Percentiles rank a stretch among this genome's conserved stretches.
Conservation (phyloP, 2,888 invertebrate species). For the Agrochola lota region DNA sequence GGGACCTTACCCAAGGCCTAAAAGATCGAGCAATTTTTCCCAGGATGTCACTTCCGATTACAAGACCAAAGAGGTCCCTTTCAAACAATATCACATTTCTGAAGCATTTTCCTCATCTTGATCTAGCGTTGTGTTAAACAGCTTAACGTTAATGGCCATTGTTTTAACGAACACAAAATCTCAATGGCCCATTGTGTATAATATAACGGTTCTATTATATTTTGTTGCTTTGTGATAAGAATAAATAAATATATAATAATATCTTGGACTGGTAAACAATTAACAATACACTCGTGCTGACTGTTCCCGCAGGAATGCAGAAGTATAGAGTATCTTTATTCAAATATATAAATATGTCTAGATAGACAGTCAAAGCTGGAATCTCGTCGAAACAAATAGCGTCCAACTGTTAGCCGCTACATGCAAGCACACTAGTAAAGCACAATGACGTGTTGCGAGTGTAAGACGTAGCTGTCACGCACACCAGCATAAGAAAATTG, state of each 20-base stretch:
- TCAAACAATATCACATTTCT: constrained; percentile 17
- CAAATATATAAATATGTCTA: too few species aligned
- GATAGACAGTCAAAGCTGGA: too few species aligned
- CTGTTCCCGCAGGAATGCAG: neutral
- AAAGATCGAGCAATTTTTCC: neutral
- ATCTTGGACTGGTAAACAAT: constrained; percentile 7
- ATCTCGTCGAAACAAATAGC: too few species aligned
- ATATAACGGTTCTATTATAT: neutral
- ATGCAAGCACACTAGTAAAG: too few species aligned
- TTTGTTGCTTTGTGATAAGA: neutral
- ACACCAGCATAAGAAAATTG: too few species aligned
- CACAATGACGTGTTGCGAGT: too few species aligned
- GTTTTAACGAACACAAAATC: constrained; percentile 7
- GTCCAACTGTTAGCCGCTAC: too few species aligned
- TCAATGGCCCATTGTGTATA: constrained; percentile 5
- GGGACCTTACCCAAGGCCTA: neutral
- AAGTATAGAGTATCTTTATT: too few species aligned
- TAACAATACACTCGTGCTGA: neutral
- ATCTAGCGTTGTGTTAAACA: neutral
- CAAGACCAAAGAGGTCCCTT: neutral
- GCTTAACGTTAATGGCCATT: neutral
- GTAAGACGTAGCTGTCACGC: too few species aligned
- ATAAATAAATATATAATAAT: neutral
- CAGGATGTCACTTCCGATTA: neutral
- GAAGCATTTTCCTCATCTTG: constrained; percentile 4